Conservation (phyloP, 1,140 invertebrate species). For the Hylaeus anthracinus region DNA sequence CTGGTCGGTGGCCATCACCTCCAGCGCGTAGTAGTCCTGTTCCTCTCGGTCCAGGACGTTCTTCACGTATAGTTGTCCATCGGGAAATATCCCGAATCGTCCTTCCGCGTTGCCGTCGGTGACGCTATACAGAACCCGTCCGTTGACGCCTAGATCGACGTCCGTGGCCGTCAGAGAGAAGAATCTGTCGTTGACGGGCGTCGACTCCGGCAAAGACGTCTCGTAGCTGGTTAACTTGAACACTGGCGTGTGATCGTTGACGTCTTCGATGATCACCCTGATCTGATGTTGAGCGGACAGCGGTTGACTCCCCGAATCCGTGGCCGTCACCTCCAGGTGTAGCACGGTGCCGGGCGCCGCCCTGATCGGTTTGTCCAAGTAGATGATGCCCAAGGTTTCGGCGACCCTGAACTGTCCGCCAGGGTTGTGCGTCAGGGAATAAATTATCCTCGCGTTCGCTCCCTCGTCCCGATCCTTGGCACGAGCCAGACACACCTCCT, state of each 20-base stretch:
- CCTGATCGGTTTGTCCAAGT: slow-evolving; percentile 89
- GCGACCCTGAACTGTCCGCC: slow-evolving; percentile 91
- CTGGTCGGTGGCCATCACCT: slow-evolving; percentile 90
- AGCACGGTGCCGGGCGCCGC: slow-evolving; percentile 85
- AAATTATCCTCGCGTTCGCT: slow-evolving; percentile 90
- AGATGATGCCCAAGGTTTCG: slow-evolving; percentile 92
- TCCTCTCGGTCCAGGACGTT: slow-evolving; percentile 93
- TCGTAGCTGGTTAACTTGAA: slow-evolving; percentile 96
- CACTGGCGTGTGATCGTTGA: slow-evolving; percentile 96
- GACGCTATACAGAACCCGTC: slow-evolving; percentile 90
- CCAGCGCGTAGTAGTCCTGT: slow-evolving; percentile 93
- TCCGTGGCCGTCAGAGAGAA: slow-evolving; percentile 92
- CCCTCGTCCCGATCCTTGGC: slow-evolving; percentile 93
- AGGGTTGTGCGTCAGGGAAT: slow-evolving; percentile 89
- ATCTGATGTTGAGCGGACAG: slow-evolving; percentile 89
- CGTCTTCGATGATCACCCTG: slow-evolving; percentile 90
- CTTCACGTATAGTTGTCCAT: slow-evolving; percentile 93
- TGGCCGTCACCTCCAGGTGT: slow-evolving; percentile 89
- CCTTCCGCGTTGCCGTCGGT: slow-evolving; percentile 90
- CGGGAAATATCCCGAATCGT: slow-evolving; percentile 95
- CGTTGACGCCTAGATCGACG: slow-evolving; percentile 90
- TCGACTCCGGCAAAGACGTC: slow-evolving; percentile 94
- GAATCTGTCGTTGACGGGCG: slow-evolving; percentile 93
- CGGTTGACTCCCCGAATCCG: slow-evolving; percentile 89
- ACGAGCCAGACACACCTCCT: slow-evolving; percentile 93